phyloP scores from a whole-genome alignment of 2,797 vertebrate species.

The Sitta carolinensis region DNA sequence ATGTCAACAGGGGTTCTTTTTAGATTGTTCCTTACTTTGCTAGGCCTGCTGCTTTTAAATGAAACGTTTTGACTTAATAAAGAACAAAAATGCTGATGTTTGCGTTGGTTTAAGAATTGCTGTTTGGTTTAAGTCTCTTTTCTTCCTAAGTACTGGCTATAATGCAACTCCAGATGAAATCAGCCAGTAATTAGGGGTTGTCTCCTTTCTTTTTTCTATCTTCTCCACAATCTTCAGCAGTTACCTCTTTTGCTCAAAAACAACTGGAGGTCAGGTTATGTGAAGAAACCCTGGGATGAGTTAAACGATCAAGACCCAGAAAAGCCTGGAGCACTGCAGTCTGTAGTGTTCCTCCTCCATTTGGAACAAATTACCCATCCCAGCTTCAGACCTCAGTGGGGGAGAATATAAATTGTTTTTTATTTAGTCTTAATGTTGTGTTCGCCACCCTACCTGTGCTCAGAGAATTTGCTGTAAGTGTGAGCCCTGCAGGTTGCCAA shows the following conservation, averaged over 20 bases:
- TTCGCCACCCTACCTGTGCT: background rate
- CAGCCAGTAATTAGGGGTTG: background rate
- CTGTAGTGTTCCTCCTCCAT: background rate
- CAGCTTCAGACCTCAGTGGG: conserved; percentile 38
- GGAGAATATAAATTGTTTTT: conserved; percentile 48
- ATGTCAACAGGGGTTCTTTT: background rate
- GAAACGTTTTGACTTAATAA: background rate
- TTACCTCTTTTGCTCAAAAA: background rate
- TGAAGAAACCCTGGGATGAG: background rate
- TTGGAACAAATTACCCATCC: conserved; percentile 38
- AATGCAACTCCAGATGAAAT: background rate
- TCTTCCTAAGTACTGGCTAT: background rate
- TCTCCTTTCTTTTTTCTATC: background rate
- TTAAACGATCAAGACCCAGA: conserved; percentile 40
- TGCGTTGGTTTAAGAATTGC: background rate
- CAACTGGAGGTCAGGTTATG: conserved; percentile 39
- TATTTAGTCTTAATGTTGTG: conserved; percentile 52
- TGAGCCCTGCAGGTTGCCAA: conserved; percentile 1
- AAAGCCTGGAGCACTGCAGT: background rate
- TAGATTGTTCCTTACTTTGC: background rate
- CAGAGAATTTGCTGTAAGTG: background rate
- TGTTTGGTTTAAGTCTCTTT: background rate
- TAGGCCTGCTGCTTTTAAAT: background rate
- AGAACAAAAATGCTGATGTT: background rate
- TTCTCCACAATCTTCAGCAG: background rate